Conservation (phyloP, 92 coral and sea anemone species). For the Paragorgia papillata region DNA sequence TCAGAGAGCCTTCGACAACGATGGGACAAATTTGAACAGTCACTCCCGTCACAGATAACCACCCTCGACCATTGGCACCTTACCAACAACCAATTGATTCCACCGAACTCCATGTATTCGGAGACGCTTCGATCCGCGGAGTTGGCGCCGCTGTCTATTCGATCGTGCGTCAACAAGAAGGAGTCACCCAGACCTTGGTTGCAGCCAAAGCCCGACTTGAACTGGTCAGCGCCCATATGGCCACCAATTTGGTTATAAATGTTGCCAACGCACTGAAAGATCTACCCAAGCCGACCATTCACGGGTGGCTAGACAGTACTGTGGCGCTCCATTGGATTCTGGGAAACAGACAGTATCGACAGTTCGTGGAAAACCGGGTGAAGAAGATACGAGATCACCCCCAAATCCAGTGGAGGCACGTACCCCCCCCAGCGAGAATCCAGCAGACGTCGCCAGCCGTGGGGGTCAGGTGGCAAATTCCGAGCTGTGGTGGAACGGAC, state of each 20-base stretch:
- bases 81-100: constrained; percentile 31
- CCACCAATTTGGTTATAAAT: constrained; percentile 6
- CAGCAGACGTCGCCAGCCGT: too few relatives aligned
- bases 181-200: constrained; percentile 11
- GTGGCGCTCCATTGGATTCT: too few relatives aligned
- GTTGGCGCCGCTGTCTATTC: constrained; percentile 26
- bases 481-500: too few relatives aligned
- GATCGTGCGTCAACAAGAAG: constrained; percentile 3
- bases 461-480: too few relatives aligned
- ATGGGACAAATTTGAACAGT: too few relatives aligned
- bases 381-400: constrained; percentile 52
- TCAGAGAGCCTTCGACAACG: constrained; percentile 7
- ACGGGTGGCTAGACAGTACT: too few relatives aligned
- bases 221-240: constrained; percentile 33
- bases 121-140: constrained; percentile 19
- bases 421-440: constrained; percentile 50
- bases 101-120: constrained; percentile 20
- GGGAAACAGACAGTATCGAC: constrained; percentile 53
- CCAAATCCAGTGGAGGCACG: constrained; percentile 57
- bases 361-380: constrained; percentile 59
- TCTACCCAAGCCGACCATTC: constrained; percentile 17
- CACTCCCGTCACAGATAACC: too few relatives aligned
- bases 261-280: constrained; percentile 2
- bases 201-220: constrained; percentile 26
- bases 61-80: constrained; percentile 13